Conservation (phyloP, 1,140 invertebrate genomes). For the Prorops nasuta region DNA sequence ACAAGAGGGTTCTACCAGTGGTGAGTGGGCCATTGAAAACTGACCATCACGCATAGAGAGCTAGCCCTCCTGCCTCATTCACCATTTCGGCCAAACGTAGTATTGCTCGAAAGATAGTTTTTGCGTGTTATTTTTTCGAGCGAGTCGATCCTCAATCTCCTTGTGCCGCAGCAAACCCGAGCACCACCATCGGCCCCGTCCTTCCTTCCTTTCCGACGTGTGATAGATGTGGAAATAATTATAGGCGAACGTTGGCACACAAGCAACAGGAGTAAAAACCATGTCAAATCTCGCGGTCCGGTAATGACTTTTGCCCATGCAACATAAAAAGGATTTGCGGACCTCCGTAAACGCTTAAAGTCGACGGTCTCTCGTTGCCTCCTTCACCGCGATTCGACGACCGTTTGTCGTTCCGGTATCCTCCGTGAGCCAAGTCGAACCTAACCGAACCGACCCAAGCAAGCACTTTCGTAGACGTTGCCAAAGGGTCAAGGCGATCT, state of each 20-base stretch:
- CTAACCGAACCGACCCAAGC: too few relatives aligned
- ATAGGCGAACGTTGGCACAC: slow-evolving; percentile 47
- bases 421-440: too few relatives aligned
- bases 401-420: too few relatives aligned
- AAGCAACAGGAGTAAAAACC: slow-evolving; percentile 52
- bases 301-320: slow-evolving; percentile 52
- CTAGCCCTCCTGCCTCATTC: background rate
- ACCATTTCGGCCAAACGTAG: slow-evolving; percentile 4
- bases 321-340: slow-evolving; percentile 33
- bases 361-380: slow-evolving; percentile 13
- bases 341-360: too few relatives aligned
- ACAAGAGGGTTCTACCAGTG: background rate
- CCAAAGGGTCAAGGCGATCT: background rate
- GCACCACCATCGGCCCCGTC: too few relatives aligned
- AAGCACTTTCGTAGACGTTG: background rate
- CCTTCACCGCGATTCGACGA: slow-evolving; percentile 15
- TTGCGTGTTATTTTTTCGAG: slow-evolving; percentile 39
- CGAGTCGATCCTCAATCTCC: slow-evolving; percentile 48
- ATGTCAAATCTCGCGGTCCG: slow-evolving; percentile 50
- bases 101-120: slow-evolving; percentile 38
- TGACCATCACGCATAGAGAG: background rate
- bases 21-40: background rate
- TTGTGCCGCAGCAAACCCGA: too few relatives aligned
- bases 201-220: too few relatives aligned
- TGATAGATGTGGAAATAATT: slow-evolving; percentile 59